Evolutionary conservation across 2,113 vertebrate genomes (phyloP).

Genomic region (Boulengeromyrus knoepffleri): DNA sequence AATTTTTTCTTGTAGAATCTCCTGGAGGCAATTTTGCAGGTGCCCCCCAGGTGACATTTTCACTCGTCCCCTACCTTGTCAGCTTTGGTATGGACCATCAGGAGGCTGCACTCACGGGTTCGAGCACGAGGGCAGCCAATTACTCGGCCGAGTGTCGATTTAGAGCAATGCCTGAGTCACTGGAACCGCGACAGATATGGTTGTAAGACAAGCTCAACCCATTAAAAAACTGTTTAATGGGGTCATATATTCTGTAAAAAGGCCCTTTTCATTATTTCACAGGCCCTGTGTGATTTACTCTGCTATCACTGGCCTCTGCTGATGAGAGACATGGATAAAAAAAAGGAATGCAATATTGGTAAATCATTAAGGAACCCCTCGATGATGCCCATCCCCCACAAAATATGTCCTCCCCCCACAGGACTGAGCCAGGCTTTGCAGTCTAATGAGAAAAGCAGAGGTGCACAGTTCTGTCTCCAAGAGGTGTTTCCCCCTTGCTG

Average conservation of each 20-base stretch:
- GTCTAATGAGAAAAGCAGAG: neutral
- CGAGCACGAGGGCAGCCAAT: neutral
- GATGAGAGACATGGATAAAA: neutral
- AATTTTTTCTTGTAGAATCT: neutral
- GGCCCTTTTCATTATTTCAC: neutral
- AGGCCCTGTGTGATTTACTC: neutral
- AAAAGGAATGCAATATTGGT: neutral
- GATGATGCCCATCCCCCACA: neutral
- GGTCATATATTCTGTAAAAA: slow-evolving; percentile 5
- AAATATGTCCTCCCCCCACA: neutral
- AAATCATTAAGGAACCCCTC: neutral
- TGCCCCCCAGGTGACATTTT: slow-evolving; percentile 1
- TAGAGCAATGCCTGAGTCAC: neutral
- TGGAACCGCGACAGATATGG: neutral
- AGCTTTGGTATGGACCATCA: neutral
- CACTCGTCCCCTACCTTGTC: neutral
- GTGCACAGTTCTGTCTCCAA: neutral
- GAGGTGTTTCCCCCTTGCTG: neutral
- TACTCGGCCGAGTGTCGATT: neutral
- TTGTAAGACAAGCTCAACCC: neutral
- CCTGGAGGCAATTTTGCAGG: neutral
- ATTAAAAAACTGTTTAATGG: slow-evolving; percentile 1
- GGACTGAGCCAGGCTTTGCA: neutral
- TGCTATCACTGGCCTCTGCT: neutral
- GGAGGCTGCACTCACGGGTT: neutral